These are phyloP conservation scores for Cremastinae sp. DNA, from an alignment of 2,888 invertebrate species.

Conservation along the genomic window DNA sequence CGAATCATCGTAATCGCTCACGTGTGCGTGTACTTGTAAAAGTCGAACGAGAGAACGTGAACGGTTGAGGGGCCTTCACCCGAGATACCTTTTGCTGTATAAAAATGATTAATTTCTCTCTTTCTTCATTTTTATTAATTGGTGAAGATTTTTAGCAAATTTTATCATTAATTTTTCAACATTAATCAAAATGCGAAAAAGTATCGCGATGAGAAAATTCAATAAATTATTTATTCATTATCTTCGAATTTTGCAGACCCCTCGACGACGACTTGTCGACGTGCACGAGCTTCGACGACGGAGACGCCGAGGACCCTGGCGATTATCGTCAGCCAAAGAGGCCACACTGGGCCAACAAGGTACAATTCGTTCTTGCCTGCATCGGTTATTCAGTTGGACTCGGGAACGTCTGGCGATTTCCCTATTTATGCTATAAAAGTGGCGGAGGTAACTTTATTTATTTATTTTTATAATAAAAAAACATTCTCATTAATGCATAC, in stretches of 20 bases:
- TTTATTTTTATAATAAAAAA: conserved; percentile 13
- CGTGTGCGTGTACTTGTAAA: conserved; percentile 17
- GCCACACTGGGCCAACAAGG: conserved; percentile 93
- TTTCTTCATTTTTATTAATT: background rate
- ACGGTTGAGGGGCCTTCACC: conserved; percentile 26
- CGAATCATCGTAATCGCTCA: conserved; percentile 30
- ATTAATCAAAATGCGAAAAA: background rate
- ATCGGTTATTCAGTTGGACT: conserved; percentile 94
- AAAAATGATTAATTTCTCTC: conserved; percentile 10
- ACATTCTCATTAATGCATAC: too few species aligned
- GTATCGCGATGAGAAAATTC: too few species aligned
- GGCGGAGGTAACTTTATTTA: conserved; percentile 87
- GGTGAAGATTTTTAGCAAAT: background rate
- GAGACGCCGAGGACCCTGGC: conserved; percentile 81
- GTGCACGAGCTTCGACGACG: conserved; percentile 88
- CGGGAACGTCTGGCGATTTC: conserved; percentile 95
- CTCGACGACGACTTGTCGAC: conserved; percentile 88
- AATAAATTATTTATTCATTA: background rate
- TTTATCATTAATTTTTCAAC: background rate
- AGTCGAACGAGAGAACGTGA: conserved; percentile 14
- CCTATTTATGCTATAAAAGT: conserved; percentile 94
- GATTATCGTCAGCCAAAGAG: conserved; percentile 87
- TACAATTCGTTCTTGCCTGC: conserved; percentile 93
- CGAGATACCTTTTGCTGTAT: conserved; percentile 22
- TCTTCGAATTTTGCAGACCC: conserved; percentile 82